Conservation (phyloP, 2,113 vertebrate genomes). For the Pardalotus punctatus region DNA sequence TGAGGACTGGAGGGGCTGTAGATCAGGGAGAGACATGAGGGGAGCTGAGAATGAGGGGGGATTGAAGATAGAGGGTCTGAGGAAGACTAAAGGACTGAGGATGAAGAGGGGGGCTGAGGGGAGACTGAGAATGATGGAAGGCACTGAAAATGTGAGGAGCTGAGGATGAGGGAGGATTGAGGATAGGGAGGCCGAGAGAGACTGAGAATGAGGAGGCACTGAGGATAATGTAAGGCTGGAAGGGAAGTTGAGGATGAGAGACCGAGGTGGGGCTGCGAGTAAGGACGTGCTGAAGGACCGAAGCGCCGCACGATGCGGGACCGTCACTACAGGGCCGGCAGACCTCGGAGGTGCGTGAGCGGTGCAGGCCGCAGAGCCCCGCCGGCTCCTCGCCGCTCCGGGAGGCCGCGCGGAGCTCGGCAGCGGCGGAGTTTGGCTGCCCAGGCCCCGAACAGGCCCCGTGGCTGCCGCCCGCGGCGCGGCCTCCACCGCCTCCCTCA, state of each 20-base stretch:
- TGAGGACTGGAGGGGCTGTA: background rate
- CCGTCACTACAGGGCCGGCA: background rate
- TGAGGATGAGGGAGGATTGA: background rate
- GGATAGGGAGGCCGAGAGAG: background rate
- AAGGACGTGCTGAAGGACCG: background rate
- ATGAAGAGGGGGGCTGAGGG: background rate
- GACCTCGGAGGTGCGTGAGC: background rate
- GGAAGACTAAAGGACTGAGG: background rate
- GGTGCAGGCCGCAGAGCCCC: background rate
- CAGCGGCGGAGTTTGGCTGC: background rate
- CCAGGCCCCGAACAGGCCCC: too few species aligned
- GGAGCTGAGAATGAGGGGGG: background rate
- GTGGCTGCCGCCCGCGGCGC: background rate
- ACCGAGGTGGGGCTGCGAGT: background rate
- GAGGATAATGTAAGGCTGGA: background rate
- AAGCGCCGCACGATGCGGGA: background rate
- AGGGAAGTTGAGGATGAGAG: background rate
- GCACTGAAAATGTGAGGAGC: background rate
- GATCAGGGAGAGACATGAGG: background rate
- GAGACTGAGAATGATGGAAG: background rate
- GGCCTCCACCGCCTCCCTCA: background rate
- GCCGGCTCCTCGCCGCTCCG: background rate
- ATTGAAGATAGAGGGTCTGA: background rate
- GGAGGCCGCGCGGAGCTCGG: background rate
- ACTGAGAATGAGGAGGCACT: background rate